Evolutionary conservation across 2,797 vertebrate species (phyloP), one percentile per base, ranked within the genome.

Genomic region (Sebastes kiyomatsui): DNA sequence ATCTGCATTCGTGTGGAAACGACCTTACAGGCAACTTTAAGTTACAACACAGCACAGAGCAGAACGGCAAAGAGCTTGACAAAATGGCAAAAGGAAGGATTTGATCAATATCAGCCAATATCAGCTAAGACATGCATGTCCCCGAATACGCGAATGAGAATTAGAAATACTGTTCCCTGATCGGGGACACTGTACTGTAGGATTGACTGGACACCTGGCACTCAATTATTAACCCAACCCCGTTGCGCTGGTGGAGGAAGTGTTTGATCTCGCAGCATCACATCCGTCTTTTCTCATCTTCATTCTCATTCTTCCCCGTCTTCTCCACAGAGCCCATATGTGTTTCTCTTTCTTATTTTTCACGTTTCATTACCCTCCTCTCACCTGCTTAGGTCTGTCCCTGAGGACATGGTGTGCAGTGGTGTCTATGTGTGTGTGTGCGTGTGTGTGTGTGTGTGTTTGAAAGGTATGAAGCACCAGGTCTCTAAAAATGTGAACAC

Each of bases 311-410:
- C 55, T 25, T 30, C 11, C 20, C 12, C 6, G n/a, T 68, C 5
- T 56, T 46, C 49, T 58, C 73, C 32, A 23, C 16, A 14, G 22
- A 79, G 4, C n/a, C 60, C 16, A 33, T 60, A 28, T 62, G 60
- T 72, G 68, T 67, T 67, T 77, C 55, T 79, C 25, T 71, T 67
- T 74, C 60, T 35, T 28, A 66, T 76, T 66, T 55, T 60, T 54
- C 32, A 60, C 22, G 3, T 22, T 64, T 75, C 61, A 80, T 85
- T 74, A 71, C 59, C 14, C 38, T 71, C 72, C 49, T 18, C 7
- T 79, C 67, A 80, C 54, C 69, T 80, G 66, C 70, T 68, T 33
- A 25, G 30, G 4, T 69, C 67, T 49, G 22, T 76, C 35, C 64
- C 65, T 5, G 14, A 67, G 68, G 71, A 75, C 59, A 61, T 22